These are phyloP conservation scores for Lindbergichthys nudifrons DNA, from an alignment of 2,797 vertebrate species.

Conservation along the genomic window DNA sequence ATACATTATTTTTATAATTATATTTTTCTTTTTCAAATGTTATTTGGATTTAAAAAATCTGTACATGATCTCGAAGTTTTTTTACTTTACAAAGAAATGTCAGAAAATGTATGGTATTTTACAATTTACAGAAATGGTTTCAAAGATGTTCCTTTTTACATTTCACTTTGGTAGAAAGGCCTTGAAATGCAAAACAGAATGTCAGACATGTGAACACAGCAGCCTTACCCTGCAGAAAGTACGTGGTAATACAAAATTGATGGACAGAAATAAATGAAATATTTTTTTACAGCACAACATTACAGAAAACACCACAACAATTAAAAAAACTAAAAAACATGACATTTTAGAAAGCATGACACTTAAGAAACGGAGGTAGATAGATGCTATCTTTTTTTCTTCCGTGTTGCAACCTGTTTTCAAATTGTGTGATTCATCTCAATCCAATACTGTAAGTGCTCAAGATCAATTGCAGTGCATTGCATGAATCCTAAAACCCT, in stretches of 20 bases:
- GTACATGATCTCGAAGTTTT: too few relatives aligned
- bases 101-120: slow-evolving; percentile 1
- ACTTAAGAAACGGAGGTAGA: not conserved
- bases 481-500: too few relatives aligned
- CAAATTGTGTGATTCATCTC: not conserved
- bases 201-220: not conserved
- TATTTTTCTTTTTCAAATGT: too few relatives aligned
- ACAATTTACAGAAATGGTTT: slow-evolving; percentile 31
- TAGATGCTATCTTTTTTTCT: not conserved
- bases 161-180: slow-evolving; percentile 5
- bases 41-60: too few relatives aligned
- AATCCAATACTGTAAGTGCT: slow-evolving; percentile 1
- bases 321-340: slow-evolving; percentile 7
- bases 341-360: slow-evolving; percentile 4
- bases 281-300: not conserved
- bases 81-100: too few relatives aligned
- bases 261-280: not conserved
- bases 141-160: not conserved
- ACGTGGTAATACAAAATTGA: not conserved
- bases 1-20: too few relatives aligned
- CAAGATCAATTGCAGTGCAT: not conserved
- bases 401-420: not conserved
- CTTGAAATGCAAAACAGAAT: slow-evolving; percentile 2
- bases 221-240: not conserved
- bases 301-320: not conserved